Base-by-base conservation (phyloP, 2,888 invertebrate genomes). In the Ochropacha duplaris region DNA sequence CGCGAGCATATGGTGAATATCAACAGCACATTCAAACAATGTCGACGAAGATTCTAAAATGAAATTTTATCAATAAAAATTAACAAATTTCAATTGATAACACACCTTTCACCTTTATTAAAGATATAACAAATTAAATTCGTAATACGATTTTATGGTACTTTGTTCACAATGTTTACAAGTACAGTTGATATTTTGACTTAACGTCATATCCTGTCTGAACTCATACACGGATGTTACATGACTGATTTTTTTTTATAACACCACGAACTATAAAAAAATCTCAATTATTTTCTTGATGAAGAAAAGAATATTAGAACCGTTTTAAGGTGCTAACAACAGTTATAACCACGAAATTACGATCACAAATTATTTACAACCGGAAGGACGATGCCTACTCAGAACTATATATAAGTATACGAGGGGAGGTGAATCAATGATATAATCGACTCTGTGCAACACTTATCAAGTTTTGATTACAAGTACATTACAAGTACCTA, bases 361-460 rank as follows among this genome's bases (percentile, higher is more conserved):
- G 34, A 14, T 52, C 28, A 31, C 12, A 52, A 34, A 52, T 28
- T 52, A 52, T 52, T 52, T 52, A 52, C 52, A 52, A 31, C 12
- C 52, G 34, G 44, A 52, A 51, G 8, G 11, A 34, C 34, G 31
- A 19, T 16, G 31, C 16, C 52, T 52, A 52, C 52, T 16, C 16
- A 16, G 51, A 52, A 52, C 31, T 52, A 31, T 52, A 52, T 34
- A 31, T 31, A 31, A 19, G 44, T 31, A 12, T 34, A 52, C 22
- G 4, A 6, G n/a, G 51, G 26, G 16, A 51, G 4, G 31, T 31
- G 31, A 16, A 8, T 11, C 24, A 31, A 14, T 26, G 31, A 31
- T 28, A 16, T n/a, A n/a, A n/a, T n/a, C 2, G 52, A 34, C 52
- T 31, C 31, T n/a, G 52, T 31, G 19, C 52, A 31, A 52, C 52